These are phyloP conservation scores for Spisula subtruncata DNA, from an alignment of 2,888 invertebrate species.

Conservation along the genomic window DNA sequence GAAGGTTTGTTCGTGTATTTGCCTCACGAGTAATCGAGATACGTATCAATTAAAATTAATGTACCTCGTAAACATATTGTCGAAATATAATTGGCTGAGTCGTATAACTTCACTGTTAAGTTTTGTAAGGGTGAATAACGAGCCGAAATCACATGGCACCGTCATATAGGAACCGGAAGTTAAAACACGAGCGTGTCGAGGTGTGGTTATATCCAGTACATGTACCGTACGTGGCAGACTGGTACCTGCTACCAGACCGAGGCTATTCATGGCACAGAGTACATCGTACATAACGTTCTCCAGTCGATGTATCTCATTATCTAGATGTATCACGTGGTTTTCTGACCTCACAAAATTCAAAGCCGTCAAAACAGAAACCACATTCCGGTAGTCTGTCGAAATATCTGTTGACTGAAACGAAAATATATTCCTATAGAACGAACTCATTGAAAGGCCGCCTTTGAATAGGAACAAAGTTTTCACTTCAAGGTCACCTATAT, in stretches of 20 bases:
- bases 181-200: background rate
- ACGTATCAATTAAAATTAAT: background rate
- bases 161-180: background rate
- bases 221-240: background rate
- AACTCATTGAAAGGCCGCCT: too few species aligned
- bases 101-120: background rate
- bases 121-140: background rate
- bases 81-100: background rate
- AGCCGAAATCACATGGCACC: background rate
- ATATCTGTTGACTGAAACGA: background rate
- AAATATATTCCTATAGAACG: background rate
- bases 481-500: too few species aligned
- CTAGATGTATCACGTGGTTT: background rate
- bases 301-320: background rate
- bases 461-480: too few species aligned
- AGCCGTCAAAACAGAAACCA: background rate
- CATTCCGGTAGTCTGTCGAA: background rate
- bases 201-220: background rate
- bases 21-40: too few species aligned
- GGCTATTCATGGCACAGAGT: background rate
- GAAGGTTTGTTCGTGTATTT: too few species aligned
- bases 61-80: background rate
- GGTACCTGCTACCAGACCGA: background rate
- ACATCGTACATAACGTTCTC: background rate
- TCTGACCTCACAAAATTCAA: background rate